phyloP scores from a whole-genome alignment of 2,113 vertebrate genomes.

The Cichladusa arquata region DNA sequence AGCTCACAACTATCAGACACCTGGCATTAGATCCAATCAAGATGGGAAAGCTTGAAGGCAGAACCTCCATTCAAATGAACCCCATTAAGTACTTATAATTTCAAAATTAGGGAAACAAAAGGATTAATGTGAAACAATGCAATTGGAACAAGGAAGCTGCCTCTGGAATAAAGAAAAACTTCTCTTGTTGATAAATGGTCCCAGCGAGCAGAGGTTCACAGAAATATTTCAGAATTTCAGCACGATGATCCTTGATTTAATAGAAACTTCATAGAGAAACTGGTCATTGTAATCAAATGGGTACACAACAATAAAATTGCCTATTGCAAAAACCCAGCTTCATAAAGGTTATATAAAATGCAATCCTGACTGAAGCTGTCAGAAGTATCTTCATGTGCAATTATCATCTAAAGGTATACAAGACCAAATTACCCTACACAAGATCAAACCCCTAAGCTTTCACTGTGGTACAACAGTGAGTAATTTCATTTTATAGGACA shows the following conservation, averaged over 20 bases:
- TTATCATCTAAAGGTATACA: not conserved
- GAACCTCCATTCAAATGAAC: not conserved
- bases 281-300: not conserved
- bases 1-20: not conserved
- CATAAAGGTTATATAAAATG: not conserved
- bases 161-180: not conserved
- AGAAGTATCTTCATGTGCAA: not conserved
- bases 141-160: not conserved
- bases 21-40: not conserved
- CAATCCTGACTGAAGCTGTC: not conserved
- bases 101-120: not conserved
- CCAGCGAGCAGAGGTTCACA: not conserved
- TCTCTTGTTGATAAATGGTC: not conserved
- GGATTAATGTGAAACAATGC: not conserved
- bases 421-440: not conserved
- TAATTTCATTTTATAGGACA: not conserved
- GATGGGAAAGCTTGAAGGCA: not conserved
- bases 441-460: not conserved
- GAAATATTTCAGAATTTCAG: not conserved
- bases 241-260: not conserved
- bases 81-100: not conserved
- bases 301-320: not conserved
- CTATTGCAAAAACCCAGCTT: not conserved
- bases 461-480: not conserved
- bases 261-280: not conserved